These are phyloP conservation scores for Alfaro cultratus DNA, from an alignment of 2,797 vertebrate species.

Conservation along the genomic window DNA sequence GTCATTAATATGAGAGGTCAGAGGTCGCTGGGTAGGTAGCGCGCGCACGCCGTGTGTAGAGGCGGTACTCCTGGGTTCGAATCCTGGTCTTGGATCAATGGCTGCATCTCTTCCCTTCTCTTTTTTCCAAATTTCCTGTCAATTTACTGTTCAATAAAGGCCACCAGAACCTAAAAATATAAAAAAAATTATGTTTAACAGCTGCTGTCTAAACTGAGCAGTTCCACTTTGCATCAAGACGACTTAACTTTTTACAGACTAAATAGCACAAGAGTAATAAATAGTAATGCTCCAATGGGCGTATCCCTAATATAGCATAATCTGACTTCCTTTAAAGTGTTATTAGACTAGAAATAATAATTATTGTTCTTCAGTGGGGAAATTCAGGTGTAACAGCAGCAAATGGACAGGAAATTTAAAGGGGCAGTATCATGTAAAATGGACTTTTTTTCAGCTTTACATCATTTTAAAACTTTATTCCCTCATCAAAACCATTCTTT, in stretches of 20 bases:
- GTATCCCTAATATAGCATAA: not conserved
- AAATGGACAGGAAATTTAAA: not conserved
- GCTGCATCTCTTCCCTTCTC: not conserved
- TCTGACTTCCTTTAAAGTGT: not conserved
- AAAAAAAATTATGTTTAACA: not conserved
- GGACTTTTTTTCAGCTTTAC: no score
- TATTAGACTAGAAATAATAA: not conserved
- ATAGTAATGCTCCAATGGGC: not conserved
- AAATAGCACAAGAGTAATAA: not conserved
- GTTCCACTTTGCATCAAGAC: not conserved
- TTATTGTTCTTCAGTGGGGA: not conserved
- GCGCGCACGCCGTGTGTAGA: not conserved
- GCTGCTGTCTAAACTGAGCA: not conserved
- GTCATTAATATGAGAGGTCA: not conserved
- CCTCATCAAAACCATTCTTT: no score
- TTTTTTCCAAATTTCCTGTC: not conserved
- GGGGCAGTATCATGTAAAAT: no score
- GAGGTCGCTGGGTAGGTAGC: not conserved
- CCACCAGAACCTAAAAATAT: not conserved
- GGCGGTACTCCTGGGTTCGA: not conserved
- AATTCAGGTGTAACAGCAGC: not conserved
- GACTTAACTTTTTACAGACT: not conserved
- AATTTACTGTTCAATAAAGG: not conserved
- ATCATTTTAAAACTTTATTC: no score
- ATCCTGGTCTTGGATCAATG: not conserved